Conservation (phyloP, 2,888 invertebrate genomes). For the Polymixis flavicincta region DNA sequence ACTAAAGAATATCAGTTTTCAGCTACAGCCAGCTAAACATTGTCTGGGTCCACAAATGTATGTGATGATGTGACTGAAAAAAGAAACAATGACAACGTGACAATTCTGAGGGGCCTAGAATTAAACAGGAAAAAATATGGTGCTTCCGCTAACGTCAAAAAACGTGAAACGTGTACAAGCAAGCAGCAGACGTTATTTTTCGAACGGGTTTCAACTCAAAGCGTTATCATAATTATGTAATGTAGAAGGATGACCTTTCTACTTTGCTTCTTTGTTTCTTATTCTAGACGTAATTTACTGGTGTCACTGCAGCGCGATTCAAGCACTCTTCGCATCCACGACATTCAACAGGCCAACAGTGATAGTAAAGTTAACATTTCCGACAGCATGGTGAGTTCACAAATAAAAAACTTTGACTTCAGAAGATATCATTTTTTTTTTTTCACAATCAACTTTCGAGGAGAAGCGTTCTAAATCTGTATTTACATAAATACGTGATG, state of each 20-base stretch:
- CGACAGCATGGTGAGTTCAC: constrained; percentile 65
- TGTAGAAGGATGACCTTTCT: constrained; percentile 18
- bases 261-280: background rate
- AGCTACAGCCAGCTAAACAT: background rate
- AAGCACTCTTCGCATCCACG: constrained; percentile 94
- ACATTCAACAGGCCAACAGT: constrained; percentile 91
- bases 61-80: background rate
- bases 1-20: background rate
- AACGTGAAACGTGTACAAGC: background rate
- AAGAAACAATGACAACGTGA: background rate
- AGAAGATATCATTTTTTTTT: too few species aligned
- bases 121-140: background rate
- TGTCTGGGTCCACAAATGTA: background rate
- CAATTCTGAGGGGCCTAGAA: background rate
- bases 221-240: background rate
- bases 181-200: background rate
- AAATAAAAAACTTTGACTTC: too few species aligned
- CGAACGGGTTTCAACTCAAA: too few species aligned
- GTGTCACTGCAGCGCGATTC: constrained; percentile 96
- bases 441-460: too few species aligned
- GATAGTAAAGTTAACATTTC: constrained; percentile 69
- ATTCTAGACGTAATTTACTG: constrained; percentile 92
- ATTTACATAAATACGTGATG: background rate
- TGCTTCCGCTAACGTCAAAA: background rate
- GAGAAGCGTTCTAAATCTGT: too few species aligned